Evolutionary conservation across 2,797 vertebrate species (phyloP), one percentile per base, ranked within the genome.

Genomic region (Sciurus vulgaris): DNA sequence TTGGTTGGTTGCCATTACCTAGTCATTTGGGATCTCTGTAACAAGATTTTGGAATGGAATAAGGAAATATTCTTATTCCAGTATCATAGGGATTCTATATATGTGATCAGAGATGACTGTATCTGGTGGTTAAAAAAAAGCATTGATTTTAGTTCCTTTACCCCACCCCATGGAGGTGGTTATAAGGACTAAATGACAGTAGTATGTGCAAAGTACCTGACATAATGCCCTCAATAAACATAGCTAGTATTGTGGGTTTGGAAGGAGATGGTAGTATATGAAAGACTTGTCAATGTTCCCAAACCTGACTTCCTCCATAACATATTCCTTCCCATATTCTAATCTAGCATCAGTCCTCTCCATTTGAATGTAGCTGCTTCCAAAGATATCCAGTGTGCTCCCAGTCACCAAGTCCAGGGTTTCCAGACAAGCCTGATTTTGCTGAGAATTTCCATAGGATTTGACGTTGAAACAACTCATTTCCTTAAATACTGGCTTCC

Each of bases 401-500:
- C 65, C 54, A 56, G 51, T 89, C 51, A 91, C 67, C 30, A 86
- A 69, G 56, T 79, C 35, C 81, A 86, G 35, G 56, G 54, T 78
- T 91, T 96, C 81, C 77, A 82, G 70, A 72, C 18, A 49, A 86
- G 59, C 76, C 18, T 90, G 17, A 84, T 88, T 63, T 93, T 73
- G 15, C 18, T 78, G 49, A 77, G 59, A 24, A 61, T 61, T 61
- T 26, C 18, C 56, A 61, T 61, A 61, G 24, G 22, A 61, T 61
- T 26, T 61, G 24, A 61, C 26, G 59, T 24, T 61, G 70, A 72
- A 38, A 86, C 17, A 84, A 65, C n/a, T 18, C 49, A 51, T 86
- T 93, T 86, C n/a, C 76, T 92, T 54, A 92, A 92, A 77, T 10
- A 26, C 82, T 88, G 76, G 28, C 35, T 89, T 89, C 61, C 61